Conservation (phyloP, 2,797 vertebrate species). For the Rhinophrynus dorsalis region DNA sequence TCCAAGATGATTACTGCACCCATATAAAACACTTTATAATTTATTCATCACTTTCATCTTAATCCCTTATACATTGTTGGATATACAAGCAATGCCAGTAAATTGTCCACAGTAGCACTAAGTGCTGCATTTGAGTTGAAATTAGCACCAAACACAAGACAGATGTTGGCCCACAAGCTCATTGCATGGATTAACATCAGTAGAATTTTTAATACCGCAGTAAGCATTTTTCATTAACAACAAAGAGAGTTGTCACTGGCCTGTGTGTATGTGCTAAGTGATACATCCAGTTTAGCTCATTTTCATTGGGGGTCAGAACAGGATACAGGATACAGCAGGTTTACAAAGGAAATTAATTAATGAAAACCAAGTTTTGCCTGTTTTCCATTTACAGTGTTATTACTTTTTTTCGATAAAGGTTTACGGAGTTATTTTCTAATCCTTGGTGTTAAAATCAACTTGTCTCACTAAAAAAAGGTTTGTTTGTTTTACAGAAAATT, state of each 20-base stretch:
- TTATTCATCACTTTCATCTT: constrained; percentile 38
- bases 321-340: constrained; percentile 69
- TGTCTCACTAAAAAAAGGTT: too few species aligned
- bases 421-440: constrained; percentile 44
- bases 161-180: constrained; percentile 77
- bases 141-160: constrained; percentile 78
- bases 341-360: constrained; percentile 78
- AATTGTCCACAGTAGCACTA: constrained; percentile 55
- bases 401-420: constrained; percentile 46
- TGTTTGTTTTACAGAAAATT: too few species aligned
- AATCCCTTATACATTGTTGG: constrained; percentile 50
- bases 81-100: constrained; percentile 52
- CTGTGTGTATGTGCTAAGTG: constrained; percentile 61
- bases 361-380: constrained; percentile 64
- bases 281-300: constrained; percentile 63
- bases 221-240: constrained; percentile 77
- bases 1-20: constrained; percentile 35
- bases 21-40: constrained; percentile 43
- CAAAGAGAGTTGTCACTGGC: constrained; percentile 69
- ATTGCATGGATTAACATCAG: constrained; percentile 74
- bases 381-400: constrained; percentile 55
- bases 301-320: constrained; percentile 56
- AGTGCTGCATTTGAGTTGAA: constrained; percentile 56
- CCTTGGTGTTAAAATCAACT: constrained; percentile 1
- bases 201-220: constrained; percentile 72